Evolutionary conservation across 2,888 invertebrate species (phyloP).

Genomic region (Drosophila anomelani): DNA sequence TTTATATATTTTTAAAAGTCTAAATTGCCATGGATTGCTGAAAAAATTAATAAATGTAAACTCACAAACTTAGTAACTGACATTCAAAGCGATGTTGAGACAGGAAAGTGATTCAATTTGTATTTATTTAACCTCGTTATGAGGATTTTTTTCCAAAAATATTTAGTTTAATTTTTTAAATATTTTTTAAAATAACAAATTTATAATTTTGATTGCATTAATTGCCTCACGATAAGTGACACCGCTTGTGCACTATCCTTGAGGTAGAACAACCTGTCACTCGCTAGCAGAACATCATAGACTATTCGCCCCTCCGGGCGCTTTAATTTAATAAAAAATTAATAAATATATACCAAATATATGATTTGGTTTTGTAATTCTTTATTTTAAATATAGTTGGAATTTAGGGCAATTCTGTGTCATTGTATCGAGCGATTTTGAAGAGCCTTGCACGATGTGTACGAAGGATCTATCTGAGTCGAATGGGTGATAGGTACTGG

Average conservation of each 20-base stretch:
- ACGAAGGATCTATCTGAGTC: neutral
- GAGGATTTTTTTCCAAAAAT: too few relatives aligned
- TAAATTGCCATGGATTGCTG: neutral
- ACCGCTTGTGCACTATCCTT: neutral
- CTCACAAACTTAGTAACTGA: neutral
- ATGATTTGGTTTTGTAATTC: neutral
- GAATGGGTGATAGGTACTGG: neutral
- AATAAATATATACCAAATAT: neutral
- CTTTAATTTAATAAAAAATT: neutral
- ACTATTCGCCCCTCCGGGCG: neutral
- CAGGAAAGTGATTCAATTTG: neutral
- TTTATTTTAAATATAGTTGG: constrained; percentile 50
- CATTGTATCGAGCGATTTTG: constrained; percentile 34
- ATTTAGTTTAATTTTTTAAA: too few relatives aligned
- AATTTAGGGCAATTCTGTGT: constrained; percentile 49
- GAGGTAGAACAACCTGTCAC: constrained; percentile 3
- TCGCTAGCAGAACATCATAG: neutral
- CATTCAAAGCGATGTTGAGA: neutral
- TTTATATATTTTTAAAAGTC: neutral
- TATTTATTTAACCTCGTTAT: neutral
- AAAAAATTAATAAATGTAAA: neutral
- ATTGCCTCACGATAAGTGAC: neutral
- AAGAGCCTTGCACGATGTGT: neutral
- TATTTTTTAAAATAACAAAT: neutral
- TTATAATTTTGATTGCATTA: too few relatives aligned